A percentile compares a stretch with the other conserved stretches of the same genome.
phyloP scores from a whole-genome alignment of 2,113 vertebrate genomes.

The Strix aluco region DNA sequence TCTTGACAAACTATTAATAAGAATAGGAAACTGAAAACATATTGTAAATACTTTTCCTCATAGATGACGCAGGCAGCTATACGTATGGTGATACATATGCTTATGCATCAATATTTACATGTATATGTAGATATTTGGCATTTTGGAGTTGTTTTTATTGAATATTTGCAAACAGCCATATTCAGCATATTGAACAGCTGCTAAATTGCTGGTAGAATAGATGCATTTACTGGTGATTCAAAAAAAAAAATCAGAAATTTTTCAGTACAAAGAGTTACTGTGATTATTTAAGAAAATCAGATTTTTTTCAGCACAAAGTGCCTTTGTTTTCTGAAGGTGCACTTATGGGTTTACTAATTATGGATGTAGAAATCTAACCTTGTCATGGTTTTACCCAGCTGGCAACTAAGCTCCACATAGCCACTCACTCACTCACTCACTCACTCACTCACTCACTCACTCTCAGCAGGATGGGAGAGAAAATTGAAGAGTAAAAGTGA shows the following conservation, averaged over 20 bases:
- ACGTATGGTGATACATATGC: not conserved
- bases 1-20: not conserved
- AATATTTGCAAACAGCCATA: not conserved
- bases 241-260: not conserved
- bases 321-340: not conserved
- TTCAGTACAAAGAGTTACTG: not conserved
- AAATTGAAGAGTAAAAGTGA: not conserved
- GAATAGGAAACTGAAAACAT: not conserved
- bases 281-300: not conserved
- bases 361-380: not conserved
- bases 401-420: not conserved
- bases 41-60: not conserved
- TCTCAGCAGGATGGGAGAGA: no score
- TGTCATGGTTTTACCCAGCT: not conserved
- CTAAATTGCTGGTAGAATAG: not conserved
- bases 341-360: not conserved
- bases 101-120: not conserved
- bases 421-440: not conserved
- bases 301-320: not conserved
- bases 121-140: not conserved
- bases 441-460: not conserved
- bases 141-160: not conserved
- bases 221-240: not conserved
- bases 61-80: not conserved
- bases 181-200: not conserved